Evolutionary conservation across 2,113 vertebrate species (phyloP).

Genomic region (Mormyrus lacerda): DNA sequence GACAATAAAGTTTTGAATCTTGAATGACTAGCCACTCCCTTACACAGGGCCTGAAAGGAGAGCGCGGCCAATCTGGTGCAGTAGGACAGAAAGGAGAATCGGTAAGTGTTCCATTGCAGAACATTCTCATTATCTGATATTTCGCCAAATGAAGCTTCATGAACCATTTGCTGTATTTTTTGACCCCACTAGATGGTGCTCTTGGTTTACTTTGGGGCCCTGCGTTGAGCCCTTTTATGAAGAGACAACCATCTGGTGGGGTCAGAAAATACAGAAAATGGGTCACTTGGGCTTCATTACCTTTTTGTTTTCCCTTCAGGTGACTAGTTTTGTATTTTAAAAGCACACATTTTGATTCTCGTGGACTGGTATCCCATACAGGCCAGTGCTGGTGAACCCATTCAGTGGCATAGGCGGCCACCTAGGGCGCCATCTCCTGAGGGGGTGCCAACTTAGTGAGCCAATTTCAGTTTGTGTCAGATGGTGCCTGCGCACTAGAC

Average conservation of each 20-base stretch:
- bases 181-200: no score
- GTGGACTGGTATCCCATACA: neutral
- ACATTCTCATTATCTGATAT: neutral
- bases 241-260: no score
- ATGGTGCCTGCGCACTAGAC: neutral
- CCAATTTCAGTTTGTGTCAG: neutral
- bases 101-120: conserved; percentile 54
- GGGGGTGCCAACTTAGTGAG: neutral
- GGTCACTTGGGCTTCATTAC: no score
- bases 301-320: neutral
- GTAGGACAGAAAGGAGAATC: conserved; percentile 82
- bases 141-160: neutral
- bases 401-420: neutral
- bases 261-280: neutral
- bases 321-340: neutral
- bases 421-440: neutral
- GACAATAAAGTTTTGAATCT: neutral
- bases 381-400: neutral
- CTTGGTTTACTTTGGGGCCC: no score
- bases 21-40: conserved; percentile 14
- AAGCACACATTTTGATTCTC: neutral
- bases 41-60: conserved; percentile 80
- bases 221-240: no score
- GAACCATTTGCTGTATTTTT: no score
- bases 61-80: conserved; percentile 71